Base-by-base conservation (phyloP, 1,140 invertebrate species). In the Thalassaphorura encarpata region DNA sequence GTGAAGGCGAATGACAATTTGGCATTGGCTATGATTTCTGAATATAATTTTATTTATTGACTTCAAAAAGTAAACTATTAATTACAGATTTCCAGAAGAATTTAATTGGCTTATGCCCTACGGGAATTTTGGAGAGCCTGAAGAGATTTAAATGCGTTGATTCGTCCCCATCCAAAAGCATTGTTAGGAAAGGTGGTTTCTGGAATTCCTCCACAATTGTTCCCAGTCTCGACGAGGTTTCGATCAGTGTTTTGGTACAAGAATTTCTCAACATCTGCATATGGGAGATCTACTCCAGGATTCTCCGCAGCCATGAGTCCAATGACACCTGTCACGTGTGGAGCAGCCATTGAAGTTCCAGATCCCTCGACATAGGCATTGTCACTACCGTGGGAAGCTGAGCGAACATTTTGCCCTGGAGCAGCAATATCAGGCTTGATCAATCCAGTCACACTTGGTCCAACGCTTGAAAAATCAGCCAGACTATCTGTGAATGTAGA, bases 341-440 rank as follows among this genome's bases (percentile, higher is more conserved):
- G 33, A 11, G 33, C 11, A 36, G 33, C 11, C 33, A 36, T 36
- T 11, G 11, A 11, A 11, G 33, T 36, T 11, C 42, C 42, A 18
- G 52, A 52, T 21, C 52, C n/a, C 2, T 4, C 6, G n/a, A n/a
- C 24, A 24, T 59, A 62, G 3, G 24, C 31, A 19, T 11, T 4
- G 29, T 62, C 54, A 13, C 27, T 15, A 24, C 29, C 27, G 40
- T 42, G 26, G 16, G 24, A 52, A 1, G 61, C 51, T 19, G 55
- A 58, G 13, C 23, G 18, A 11, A 62, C 27, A 31, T 55, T 27
- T 4, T 31, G 16, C 8, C 55, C 60, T 4, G 61, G 61, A 5
- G 57, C 61, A 15, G 42, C 21, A 2, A 63, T 6, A 8, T 63
- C 61, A 2, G 56, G 56, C 48, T 58, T 58, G 2, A 48, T 18